Conservation (phyloP, 2,888 invertebrate species). For the Sicus ferrugineus region DNA sequence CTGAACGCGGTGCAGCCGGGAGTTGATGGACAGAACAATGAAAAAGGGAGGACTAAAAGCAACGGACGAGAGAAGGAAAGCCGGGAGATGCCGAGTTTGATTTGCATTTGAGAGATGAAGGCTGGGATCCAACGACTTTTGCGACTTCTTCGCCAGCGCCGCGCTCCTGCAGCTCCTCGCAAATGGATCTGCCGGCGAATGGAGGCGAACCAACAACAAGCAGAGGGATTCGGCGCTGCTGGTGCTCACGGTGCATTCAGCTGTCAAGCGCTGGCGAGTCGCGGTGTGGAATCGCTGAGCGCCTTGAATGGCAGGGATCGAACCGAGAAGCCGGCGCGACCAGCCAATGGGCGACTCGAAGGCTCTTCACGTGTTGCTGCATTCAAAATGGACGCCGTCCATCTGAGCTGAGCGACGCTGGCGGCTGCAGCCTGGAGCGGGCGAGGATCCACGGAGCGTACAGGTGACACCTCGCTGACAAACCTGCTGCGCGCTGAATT, state of each 20-base stretch:
- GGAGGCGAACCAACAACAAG: constrained; percentile 56
- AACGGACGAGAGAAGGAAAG: constrained; percentile 26
- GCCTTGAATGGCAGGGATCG: constrained; percentile 11
- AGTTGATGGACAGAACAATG: constrained; percentile 64
- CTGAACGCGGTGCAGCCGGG: not conserved
- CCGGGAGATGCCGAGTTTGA: constrained; percentile 47
- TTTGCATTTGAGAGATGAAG: constrained; percentile 52
- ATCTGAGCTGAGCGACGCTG: constrained; percentile 13
- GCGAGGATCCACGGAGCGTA: not conserved
- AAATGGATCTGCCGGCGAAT: not conserved
- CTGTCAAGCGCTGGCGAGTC: constrained; percentile 47
- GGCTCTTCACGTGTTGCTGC: constrained; percentile 1
- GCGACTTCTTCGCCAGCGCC: not conserved
- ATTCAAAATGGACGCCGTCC: constrained; percentile 31
- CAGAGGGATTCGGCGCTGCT: constrained; percentile 55
- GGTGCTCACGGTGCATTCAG: constrained; percentile 51
- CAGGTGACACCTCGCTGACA: not conserved
- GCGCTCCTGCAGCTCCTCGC: not conserved
- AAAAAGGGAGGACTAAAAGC: constrained; percentile 62
- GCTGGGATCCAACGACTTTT: constrained; percentile 27
- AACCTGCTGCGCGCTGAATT: not conserved
- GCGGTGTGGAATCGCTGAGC: constrained; percentile 41
- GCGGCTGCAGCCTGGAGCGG: not conserved
- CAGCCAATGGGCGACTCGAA: constrained; percentile 21
- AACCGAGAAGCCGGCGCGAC: not conserved